Conservation (phyloP, 2,797 vertebrate species). For the Pseudocheirus occidentalis region DNA sequence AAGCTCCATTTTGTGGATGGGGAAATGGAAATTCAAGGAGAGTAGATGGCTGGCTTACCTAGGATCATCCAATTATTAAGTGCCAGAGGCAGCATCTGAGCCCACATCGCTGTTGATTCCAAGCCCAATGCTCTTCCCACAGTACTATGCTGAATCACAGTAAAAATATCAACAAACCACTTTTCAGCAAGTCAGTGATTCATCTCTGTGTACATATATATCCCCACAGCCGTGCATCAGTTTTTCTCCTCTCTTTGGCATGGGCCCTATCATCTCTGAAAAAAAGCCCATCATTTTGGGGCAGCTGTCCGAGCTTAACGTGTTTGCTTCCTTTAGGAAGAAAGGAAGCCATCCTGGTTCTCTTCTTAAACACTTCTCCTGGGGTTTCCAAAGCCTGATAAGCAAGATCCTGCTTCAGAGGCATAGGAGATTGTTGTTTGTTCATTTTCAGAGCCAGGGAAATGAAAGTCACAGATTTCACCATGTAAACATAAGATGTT, state of each 20-base stretch:
- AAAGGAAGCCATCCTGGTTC: slow-evolving; percentile 56
- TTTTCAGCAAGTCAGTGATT: slow-evolving; percentile 76
- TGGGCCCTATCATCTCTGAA: slow-evolving; percentile 38
- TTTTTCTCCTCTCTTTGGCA: slow-evolving; percentile 72
- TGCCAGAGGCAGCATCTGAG: neutral
- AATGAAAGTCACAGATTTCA: slow-evolving; percentile 18
- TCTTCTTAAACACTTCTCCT: slow-evolving; percentile 48
- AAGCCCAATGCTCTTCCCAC: neutral
- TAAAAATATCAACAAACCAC: slow-evolving; percentile 54
- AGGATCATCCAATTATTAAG: neutral
- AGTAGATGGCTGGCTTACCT: neutral
- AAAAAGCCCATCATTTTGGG: slow-evolving; percentile 28
- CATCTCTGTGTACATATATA: slow-evolving; percentile 67
- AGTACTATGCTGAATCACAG: neutral
- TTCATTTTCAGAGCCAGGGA: slow-evolving; percentile 37
- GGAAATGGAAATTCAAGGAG: neutral
- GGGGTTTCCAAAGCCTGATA: slow-evolving; percentile 68
- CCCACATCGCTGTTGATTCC: neutral
- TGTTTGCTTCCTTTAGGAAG: slow-evolving; percentile 69
- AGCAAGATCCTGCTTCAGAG: slow-evolving; percentile 41
- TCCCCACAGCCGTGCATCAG: slow-evolving; percentile 65
- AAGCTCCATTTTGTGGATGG: neutral
- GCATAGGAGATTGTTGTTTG: slow-evolving; percentile 63
- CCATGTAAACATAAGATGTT: neutral
- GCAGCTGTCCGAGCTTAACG: slow-evolving; percentile 52